phyloP scores from a whole-genome alignment of 2,113 vertebrate species.

The Otocyon megalotis region DNA sequence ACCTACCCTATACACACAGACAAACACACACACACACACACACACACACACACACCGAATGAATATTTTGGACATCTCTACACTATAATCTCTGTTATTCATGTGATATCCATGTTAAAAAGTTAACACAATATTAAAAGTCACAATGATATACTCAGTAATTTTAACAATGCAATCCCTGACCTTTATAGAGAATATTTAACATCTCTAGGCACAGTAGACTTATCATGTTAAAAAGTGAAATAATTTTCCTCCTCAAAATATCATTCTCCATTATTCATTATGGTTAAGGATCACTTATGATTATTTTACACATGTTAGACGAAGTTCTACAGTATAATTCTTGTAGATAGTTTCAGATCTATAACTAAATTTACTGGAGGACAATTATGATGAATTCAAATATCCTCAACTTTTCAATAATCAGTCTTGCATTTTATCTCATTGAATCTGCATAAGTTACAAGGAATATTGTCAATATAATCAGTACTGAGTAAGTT shows the following conservation, averaged over 20 bases:
- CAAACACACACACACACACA: neutral
- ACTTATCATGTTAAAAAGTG: neutral
- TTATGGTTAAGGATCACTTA: neutral
- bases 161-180: neutral
- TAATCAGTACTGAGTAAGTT: neutral
- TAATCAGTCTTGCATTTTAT: neutral
- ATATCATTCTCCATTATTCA: neutral
- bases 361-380: neutral
- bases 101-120: neutral
- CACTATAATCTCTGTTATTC: neutral
- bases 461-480: neutral
- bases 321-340: neutral
- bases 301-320: neutral
- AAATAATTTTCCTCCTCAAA: neutral
- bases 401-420: neutral
- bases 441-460: neutral
- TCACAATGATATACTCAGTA: neutral
- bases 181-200: neutral
- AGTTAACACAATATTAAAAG: neutral
- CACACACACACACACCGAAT: neutral
- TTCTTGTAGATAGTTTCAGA: neutral
- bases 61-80: neutral
- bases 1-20: neutral
- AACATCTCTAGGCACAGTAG: neutral
- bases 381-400: neutral